Evolutionary conservation across 2,888 invertebrate species (phyloP).

Genomic region (Phaonia tiefii): DNA sequence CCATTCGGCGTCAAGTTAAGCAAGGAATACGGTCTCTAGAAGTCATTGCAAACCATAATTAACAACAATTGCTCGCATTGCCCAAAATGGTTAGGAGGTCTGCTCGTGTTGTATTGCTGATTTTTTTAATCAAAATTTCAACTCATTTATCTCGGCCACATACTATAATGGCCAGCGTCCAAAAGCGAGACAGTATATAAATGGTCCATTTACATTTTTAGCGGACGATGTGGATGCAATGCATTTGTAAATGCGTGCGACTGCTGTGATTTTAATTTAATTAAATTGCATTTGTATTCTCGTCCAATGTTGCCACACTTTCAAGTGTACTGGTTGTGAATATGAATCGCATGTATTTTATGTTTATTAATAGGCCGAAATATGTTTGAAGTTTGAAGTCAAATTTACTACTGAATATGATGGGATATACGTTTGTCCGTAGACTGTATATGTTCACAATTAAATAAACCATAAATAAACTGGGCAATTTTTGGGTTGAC

Average conservation of each 20-base stretch:
- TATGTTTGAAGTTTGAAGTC: not conserved
- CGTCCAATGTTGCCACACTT: constrained; percentile 10
- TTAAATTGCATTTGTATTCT: constrained; percentile 53
- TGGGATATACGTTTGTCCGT: not conserved
- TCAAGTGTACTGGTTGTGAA: too few relatives aligned
- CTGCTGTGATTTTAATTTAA: constrained; percentile 66
- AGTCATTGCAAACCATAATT: too few relatives aligned
- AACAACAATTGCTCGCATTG: too few relatives aligned
- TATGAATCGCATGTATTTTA: constrained; percentile 23
- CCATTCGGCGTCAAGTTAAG: too few relatives aligned
- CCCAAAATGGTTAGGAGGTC: not conserved
- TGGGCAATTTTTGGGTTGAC: not conserved
- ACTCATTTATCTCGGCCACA: not conserved
- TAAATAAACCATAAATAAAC: constrained; percentile 38
- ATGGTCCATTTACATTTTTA: constrained; percentile 27
- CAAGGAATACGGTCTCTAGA: too few relatives aligned
- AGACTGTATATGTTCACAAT: constrained; percentile 5
- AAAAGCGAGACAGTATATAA: constrained; percentile 10
- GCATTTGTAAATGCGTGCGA: constrained; percentile 27
- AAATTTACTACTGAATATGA: not conserved
- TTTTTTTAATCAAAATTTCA: constrained; percentile 12
- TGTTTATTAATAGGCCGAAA: constrained; percentile 27
- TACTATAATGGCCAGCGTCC: not conserved
- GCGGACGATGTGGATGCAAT: constrained; percentile 9
- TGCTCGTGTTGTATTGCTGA: not conserved